Conservation (phyloP, 2,797 vertebrate genomes). For the Cynodonichthys magdalenae region DNA sequence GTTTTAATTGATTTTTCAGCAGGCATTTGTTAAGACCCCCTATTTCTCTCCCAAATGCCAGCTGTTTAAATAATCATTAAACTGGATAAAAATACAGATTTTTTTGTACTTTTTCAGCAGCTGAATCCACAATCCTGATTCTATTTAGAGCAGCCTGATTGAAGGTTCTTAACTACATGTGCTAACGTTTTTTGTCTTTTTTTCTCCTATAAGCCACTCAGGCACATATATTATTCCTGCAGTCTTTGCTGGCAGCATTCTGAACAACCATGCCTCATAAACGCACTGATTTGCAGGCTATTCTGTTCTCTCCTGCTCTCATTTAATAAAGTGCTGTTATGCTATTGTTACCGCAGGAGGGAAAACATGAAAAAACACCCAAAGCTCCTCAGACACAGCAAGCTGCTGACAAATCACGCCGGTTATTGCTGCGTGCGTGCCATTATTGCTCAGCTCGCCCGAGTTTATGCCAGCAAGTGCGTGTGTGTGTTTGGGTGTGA, state of each 20-base stretch:
- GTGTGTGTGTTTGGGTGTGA: conserved; percentile 42
- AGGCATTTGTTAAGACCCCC: conserved; percentile 39
- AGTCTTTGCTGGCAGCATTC: conserved; percentile 44
- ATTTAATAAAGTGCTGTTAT: conserved; percentile 74
- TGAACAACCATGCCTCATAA: conserved; percentile 66
- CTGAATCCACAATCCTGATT: conserved; percentile 21
- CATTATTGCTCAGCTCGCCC: conserved; percentile 52
- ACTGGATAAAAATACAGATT: conserved; percentile 19
- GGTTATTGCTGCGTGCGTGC: conserved; percentile 61
- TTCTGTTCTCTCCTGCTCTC: conserved; percentile 68
- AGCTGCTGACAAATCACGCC: conserved; percentile 72
- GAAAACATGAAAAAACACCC: conserved; percentile 69
- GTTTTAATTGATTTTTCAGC: conserved; percentile 64
- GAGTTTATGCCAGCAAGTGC: conserved; percentile 20
- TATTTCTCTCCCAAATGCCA: conserved; percentile 44
- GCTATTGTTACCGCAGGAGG: conserved; percentile 71
- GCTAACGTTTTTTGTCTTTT: neutral
- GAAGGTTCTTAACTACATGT: conserved; percentile 20
- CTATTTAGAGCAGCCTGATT: conserved; percentile 13
- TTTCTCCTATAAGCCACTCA: neutral
- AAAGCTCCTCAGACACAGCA: conserved; percentile 69
- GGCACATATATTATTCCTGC: conserved; percentile 20
- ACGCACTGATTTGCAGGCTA: conserved; percentile 71
- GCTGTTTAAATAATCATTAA: conserved; percentile 52
- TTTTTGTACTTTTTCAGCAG: conserved; percentile 27